A percentile compares a stretch with the other conserved stretches of the same genome.
These are phyloP conservation scores for Phoenicopterus ruber DNA, from an alignment of 2,113 vertebrate species.

Conservation along the genomic window DNA sequence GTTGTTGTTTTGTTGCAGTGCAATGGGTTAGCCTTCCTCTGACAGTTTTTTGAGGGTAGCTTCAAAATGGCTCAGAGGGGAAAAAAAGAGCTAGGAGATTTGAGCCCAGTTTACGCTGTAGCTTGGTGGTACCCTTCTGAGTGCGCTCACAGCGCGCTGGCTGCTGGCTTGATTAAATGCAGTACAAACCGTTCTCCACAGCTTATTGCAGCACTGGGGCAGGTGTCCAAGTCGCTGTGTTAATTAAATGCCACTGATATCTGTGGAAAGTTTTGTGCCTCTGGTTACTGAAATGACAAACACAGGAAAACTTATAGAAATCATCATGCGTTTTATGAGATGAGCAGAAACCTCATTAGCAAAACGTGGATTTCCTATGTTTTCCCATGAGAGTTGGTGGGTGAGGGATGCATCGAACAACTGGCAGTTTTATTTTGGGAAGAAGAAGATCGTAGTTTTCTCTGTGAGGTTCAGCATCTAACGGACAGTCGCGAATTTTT, in stretches of 20 bases:
- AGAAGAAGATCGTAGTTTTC: neutral
- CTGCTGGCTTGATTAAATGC: neutral
- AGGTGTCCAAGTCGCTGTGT: neutral
- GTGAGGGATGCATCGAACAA: neutral
- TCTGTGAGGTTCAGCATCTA: neutral
- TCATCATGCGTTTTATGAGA: neutral
- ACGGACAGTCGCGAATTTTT: neutral
- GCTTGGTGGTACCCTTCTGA: neutral
- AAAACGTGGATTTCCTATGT: neutral
- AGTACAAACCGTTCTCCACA: neutral
- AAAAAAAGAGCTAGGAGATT: neutral
- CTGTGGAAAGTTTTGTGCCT: neutral
- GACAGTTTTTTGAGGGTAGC: neutral
- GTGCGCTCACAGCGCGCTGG: rapidly evolving
- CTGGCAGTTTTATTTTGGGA: neutral
- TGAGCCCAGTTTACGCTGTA: neutral
- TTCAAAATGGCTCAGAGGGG: neutral
- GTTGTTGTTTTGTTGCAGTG: neutral
- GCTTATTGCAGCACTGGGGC: neutral
- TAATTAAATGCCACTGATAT: slow-evolving; percentile 25
- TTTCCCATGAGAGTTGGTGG: neutral
- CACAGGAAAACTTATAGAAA: neutral
- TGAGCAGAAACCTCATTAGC: neutral
- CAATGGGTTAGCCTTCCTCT: neutral
- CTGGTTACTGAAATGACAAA: neutral